These are phyloP conservation scores for Papilio machaon DNA, from an alignment of 1,140 invertebrate genomes.

Conservation along the genomic window DNA sequence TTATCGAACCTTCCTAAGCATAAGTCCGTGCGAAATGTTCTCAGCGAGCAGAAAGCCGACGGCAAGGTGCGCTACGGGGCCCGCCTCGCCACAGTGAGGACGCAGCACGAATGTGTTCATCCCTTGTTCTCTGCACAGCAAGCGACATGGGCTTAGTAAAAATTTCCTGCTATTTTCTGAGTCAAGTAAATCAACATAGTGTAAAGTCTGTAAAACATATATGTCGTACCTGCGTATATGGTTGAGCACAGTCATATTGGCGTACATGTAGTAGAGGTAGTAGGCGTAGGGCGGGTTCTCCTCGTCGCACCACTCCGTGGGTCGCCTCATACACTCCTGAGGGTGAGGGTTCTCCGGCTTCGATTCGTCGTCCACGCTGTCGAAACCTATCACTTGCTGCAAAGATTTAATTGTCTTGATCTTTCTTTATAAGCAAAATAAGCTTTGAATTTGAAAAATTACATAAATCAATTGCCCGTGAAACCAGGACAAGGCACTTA, in stretches of 20 bases:
- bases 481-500: neutral
- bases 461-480: neutral
- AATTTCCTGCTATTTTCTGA: no score
- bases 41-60: conserved; percentile 98
- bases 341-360: conserved; percentile 98
- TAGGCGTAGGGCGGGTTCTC: conserved; percentile 99
- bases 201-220: neutral
- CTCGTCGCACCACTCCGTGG: conserved; percentile 92
- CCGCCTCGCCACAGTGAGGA: conserved; percentile 99
- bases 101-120: conserved; percentile 97
- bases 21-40: conserved; percentile 98
- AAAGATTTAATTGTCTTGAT: conserved; percentile 13
- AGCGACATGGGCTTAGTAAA: neutral
- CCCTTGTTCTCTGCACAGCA: conserved; percentile 87
- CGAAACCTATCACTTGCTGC: conserved; percentile 95
- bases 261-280: conserved; percentile 99
- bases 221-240: conserved; percentile 91
- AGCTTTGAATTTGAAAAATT: neutral
- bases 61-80: conserved; percentile 97
- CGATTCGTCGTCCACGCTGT: conserved; percentile 99
- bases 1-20: conserved; percentile 93
- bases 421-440: neutral
- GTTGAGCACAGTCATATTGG: conserved; percentile 97
- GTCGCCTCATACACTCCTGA: conserved; percentile 90
- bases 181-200: no score